Evolutionary conservation across 2,888 invertebrate genomes (phyloP), one percentile per base, ranked within the genome.

Genomic region (Hermaeophaga mercurialis): DNA sequence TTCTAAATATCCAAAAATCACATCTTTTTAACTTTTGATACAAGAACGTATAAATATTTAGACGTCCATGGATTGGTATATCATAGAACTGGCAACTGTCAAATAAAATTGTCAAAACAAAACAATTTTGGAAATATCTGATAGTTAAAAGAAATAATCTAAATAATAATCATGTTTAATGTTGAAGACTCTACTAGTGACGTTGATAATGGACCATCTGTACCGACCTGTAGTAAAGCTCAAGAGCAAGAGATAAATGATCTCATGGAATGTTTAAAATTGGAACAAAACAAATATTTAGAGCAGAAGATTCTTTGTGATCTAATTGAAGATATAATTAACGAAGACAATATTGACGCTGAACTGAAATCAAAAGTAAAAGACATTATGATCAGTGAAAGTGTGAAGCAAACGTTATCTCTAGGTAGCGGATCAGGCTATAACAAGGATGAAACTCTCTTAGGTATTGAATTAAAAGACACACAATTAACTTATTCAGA

Each of bases 401-500:
- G 24, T 73, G 71, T 39, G 15, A 47, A 58, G 2, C 67, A 67
- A 56, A 50, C 41, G 3, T 47, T 48, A 19, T 33, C 54, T 11
- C 39, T 61, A 36, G 62, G 58, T 33, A 44, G 47, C 15, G 38
- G 36, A 48, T 11, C 47, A 19, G 34, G 38, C 4, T 47, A 56
- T 39, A 33, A 22, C 48, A 39, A 43, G 39, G 44, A 28, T 26
- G 14, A 54, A 14, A 43, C 48, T 24, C 11, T 65, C 33, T 54
- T 68, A 24, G 64, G 63, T 12, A 39, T 54, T 33, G 14, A 53
- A 47, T 9, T 54, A 41, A 50, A 43, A 17, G 44, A 68, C 34
- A 58, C 60, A 49, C 70, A 75, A 24, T 67, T 79, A 18, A 74
- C 59, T 46, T 71, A 69, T 36, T 64, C 71, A 45, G 80, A 80